Conservation (phyloP, 2,113 vertebrate genomes). For the Labeo catla region DNA sequence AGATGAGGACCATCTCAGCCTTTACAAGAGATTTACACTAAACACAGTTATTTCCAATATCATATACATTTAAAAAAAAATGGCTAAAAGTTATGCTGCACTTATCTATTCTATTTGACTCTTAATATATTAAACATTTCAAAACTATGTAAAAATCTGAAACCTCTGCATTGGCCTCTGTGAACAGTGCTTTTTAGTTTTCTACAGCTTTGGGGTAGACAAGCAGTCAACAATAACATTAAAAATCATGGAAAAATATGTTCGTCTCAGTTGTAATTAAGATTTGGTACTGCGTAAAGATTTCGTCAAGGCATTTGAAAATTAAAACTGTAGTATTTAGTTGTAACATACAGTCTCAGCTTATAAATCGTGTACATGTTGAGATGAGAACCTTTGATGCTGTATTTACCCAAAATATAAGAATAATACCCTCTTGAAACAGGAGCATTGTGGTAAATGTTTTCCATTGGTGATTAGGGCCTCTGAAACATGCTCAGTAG, state of each 20-base stretch:
- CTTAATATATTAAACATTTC: slow-evolving; percentile 25
- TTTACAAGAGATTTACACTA: not conserved
- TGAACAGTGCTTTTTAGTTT: slow-evolving; percentile 17
- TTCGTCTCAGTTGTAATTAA: not conserved
- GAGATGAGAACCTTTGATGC: not conserved
- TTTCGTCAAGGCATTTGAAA: slow-evolving; percentile 18
- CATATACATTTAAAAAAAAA: not conserved
- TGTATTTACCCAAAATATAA: not conserved
- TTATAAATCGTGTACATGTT: not conserved
- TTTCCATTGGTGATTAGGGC: not conserved
- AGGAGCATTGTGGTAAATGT: slow-evolving; percentile 9
- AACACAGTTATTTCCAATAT: not conserved
- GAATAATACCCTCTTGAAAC: slow-evolving; percentile 19
- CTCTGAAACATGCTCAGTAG: slow-evolving; percentile 25
- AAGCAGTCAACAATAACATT: not conserved
- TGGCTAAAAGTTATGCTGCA: not conserved
- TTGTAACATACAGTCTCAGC: slow-evolving; percentile 9
- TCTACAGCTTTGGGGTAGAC: slow-evolving; percentile 28
- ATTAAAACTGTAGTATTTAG: not conserved
- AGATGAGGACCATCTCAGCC: not conserved
- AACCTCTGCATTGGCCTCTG: not conserved
- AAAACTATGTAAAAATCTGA: slow-evolving; percentile 9
- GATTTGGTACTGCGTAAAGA: not conserved
- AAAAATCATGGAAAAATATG: not conserved
- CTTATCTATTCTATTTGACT: not conserved